Conservation (phyloP, 2,113 vertebrate species). For the Prunella himalayana region DNA sequence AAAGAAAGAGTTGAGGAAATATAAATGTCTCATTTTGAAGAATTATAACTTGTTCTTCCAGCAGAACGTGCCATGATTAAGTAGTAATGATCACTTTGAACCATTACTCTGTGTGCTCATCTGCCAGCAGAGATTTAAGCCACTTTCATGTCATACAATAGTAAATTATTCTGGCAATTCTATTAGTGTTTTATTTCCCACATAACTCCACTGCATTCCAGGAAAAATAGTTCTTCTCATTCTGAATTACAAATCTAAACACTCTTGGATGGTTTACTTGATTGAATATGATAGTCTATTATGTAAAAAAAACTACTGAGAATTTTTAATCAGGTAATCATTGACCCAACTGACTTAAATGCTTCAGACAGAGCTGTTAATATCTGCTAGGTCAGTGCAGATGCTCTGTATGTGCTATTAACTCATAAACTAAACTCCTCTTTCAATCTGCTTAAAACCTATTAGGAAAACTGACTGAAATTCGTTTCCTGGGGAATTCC, state of each 20-base stretch:
- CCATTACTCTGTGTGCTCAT: not conserved
- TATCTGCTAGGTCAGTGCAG: not conserved
- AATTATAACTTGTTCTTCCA: constrained; percentile 9
- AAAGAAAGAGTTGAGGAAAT: constrained; percentile 24
- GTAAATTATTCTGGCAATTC: constrained; percentile 7
- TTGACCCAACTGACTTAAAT: not conserved
- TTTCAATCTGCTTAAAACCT: not conserved
- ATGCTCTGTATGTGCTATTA: not conserved
- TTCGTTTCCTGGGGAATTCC: not conserved
- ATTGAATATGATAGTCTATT: not conserved
- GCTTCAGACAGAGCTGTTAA: not conserved
- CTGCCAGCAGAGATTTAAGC: constrained; percentile 40
- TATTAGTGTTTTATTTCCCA: constrained; percentile 12
- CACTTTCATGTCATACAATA: not conserved
- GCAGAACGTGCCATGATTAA: not conserved
- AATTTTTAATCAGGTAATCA: not conserved
- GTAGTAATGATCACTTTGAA: constrained; percentile 29
- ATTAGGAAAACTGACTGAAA: not conserved
- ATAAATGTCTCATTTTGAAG: constrained; percentile 19
- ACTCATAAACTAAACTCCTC: not conserved
- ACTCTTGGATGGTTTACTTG: not conserved
- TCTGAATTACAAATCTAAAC: not conserved
- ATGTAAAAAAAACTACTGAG: not conserved
- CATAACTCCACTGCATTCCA: not conserved
- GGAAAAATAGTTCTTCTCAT: constrained; percentile 4